These are phyloP conservation scores for Catharus fuscescens DNA, from an alignment of 2,113 vertebrate genomes.

Conservation along the genomic window DNA sequence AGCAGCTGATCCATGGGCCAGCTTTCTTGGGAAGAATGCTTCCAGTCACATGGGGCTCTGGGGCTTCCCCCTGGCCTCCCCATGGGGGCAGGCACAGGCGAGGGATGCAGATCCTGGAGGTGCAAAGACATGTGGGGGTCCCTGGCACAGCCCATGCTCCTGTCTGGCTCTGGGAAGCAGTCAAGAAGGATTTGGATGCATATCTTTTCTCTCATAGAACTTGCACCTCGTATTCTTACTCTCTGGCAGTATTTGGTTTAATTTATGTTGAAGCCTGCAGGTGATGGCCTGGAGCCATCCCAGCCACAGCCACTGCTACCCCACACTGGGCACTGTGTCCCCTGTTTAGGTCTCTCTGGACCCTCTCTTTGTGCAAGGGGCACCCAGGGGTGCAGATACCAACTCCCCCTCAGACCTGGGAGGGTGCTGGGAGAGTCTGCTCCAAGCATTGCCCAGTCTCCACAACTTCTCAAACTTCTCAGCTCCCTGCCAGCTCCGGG, in stretches of 20 bases:
- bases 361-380: neutral
- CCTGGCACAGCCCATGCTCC: neutral
- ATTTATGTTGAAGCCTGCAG: neutral
- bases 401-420: neutral
- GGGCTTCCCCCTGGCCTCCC: neutral
- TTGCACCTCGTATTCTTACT: accelerated
- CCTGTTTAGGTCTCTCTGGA: accelerated
- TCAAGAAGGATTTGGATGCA: neutral
- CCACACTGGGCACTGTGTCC: accelerated
- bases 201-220: neutral
- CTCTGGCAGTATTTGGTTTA: neutral
- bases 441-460: neutral
- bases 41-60: accelerated
- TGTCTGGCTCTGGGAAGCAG: neutral
- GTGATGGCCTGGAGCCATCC: neutral
- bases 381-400: neutral
- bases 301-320: neutral
- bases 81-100: accelerated
- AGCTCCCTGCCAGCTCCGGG: neutral
- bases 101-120: neutral
- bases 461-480: neutral
- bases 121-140: neutral
- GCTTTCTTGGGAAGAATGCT: neutral
- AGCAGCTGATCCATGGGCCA: neutral
- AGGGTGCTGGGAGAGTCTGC: neutral